Percentiles rank a stretch among this genome's conserved stretches.
phyloP scores from a whole-genome alignment of 2,888 invertebrate species.

The Patella ulyssiponensis region DNA sequence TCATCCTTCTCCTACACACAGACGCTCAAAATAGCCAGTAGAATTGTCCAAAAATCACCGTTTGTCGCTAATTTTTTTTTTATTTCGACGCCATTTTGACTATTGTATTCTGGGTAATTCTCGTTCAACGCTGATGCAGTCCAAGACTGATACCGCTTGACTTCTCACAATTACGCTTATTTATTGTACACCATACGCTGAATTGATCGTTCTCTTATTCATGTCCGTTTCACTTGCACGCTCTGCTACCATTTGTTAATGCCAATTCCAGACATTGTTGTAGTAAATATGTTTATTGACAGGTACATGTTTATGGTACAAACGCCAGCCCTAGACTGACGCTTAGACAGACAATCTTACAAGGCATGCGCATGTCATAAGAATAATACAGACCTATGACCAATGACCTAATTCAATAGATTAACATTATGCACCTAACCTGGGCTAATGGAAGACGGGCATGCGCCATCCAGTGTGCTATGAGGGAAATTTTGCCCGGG shows the following conservation, averaged over 20 bases:
- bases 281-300: too few species aligned
- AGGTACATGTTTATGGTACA: too few species aligned
- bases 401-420: too few species aligned
- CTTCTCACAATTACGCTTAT: neutral
- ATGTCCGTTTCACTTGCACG: slow-evolving; percentile 3
- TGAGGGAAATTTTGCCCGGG: too few species aligned
- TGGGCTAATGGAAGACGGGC: too few species aligned
- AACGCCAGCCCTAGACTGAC: too few species aligned
- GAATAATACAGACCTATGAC: too few species aligned
- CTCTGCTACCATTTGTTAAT: slow-evolving; percentile 1
- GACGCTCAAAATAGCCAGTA: slow-evolving; percentile 5
- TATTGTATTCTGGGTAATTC: slow-evolving; percentile 4
- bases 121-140: neutral
- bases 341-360: too few species aligned
- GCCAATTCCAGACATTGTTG: neutral
- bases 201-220: slow-evolving; percentile 4
- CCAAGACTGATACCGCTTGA: neutral
- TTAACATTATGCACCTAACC: too few species aligned
- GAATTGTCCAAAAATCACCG: neutral
- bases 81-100: slow-evolving; percentile 1
- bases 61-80: neutral
- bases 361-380: too few species aligned
- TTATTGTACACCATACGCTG: neutral
- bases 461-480: too few species aligned
- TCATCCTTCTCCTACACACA: neutral